These are phyloP conservation scores for Cremastobaeus sp. DNA, from an alignment of 2,888 invertebrate species.

Conservation along the genomic window DNA sequence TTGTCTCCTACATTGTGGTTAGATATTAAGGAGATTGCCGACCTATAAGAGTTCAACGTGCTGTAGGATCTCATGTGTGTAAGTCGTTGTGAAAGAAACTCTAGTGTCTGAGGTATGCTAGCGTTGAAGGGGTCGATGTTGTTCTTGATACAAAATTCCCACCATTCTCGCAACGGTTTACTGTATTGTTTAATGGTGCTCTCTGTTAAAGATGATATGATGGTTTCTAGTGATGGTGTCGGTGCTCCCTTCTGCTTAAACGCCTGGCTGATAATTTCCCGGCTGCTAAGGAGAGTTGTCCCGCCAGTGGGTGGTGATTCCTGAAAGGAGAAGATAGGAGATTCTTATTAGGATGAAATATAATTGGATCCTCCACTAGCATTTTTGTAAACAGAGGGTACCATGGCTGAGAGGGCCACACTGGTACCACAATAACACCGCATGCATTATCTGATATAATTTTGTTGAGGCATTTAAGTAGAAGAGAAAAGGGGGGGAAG, in stretches of 20 bases:
- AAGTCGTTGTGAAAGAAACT: neutral
- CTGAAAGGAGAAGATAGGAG: conserved; percentile 7
- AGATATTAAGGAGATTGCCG: conserved; percentile 25
- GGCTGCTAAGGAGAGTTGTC: conserved; percentile 8
- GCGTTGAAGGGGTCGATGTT: neutral
- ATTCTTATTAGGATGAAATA: neutral
- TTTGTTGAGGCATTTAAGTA: conserved; percentile 3
- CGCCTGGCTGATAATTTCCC: conserved; percentile 6
- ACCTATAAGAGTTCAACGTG: neutral
- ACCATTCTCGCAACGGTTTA: conserved; percentile 28
- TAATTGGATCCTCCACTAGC: neutral
- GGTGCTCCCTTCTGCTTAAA: neutral
- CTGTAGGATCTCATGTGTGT: neutral
- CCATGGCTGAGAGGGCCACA: conserved; percentile 9
- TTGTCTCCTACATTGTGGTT: conserved; percentile 19
- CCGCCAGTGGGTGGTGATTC: neutral
- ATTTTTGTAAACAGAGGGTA: conserved; percentile 14
- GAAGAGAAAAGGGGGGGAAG: conserved; percentile 1
- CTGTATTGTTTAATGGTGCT: conserved; percentile 32
- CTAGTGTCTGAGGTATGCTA: neutral
- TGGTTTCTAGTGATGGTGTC: neutral
- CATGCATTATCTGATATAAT: conserved; percentile 1
- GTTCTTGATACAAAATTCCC: conserved; percentile 13
- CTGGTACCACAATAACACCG: neutral
- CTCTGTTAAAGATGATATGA: conserved; percentile 1